Evolutionary conservation across 30 jellyfish, hydroid and myxozoan species (phyloP).

Genomic region (Catostylus mosaicus): DNA sequence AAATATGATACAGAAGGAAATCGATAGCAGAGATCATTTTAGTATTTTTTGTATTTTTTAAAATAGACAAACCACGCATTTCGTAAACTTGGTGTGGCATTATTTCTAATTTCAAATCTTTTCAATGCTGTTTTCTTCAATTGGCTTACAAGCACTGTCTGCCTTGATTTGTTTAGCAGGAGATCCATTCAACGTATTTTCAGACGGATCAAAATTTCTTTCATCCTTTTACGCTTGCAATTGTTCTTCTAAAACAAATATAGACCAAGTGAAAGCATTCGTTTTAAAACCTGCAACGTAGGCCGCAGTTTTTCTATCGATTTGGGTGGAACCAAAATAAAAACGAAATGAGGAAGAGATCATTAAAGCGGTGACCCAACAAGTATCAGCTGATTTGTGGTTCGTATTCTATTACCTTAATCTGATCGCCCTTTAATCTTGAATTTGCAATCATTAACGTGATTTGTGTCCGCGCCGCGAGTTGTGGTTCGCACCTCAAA

Average conservation of each 20-base stretch:
- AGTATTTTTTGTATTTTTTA: neutral
- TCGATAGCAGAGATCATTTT: neutral
- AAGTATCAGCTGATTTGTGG: conserved; percentile 37
- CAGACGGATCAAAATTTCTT: conserved; percentile 33
- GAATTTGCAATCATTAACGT: conserved; percentile 14
- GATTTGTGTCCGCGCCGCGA: conserved; percentile 1
- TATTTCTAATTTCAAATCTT: neutral
- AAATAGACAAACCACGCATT: neutral
- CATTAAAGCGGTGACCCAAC: conserved; percentile 22
- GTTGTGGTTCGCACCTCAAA: conserved; percentile 33
- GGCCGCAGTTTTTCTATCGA: neutral
- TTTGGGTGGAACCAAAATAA: conserved; percentile 5
- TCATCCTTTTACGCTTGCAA: conserved; percentile 22
- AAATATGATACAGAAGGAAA: neutral
- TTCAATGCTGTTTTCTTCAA: conserved; percentile 22
- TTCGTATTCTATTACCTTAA: neutral
- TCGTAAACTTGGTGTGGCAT: neutral
- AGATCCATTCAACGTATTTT: conserved; percentile 29
- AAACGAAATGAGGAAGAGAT: neutral
- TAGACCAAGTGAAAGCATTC: neutral
- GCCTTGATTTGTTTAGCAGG: conserved; percentile 36
- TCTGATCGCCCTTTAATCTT: neutral
- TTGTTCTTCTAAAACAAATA: conserved; percentile 28
- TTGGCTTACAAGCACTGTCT: conserved; percentile 24
- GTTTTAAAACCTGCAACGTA: neutral